phyloP scores from a whole-genome alignment of 2,113 vertebrate species.

The Pollachius pollachius region DNA sequence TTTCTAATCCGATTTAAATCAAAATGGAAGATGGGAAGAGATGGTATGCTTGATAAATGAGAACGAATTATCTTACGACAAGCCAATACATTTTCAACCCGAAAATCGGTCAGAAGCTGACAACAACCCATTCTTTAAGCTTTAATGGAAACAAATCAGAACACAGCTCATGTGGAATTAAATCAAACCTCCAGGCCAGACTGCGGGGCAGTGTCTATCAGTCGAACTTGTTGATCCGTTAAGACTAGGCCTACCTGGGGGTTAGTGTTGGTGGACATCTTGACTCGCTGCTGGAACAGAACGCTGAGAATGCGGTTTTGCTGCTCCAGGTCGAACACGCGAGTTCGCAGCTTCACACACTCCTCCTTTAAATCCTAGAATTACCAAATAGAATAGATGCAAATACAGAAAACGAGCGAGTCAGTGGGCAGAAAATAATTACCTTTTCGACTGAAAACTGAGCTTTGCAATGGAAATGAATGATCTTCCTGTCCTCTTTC shows the following conservation, averaged over 20 bases:
- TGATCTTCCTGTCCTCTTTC: too few relatives aligned
- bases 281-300: slow-evolving; percentile 86
- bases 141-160: slow-evolving; percentile 11
- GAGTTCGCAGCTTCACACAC: slow-evolving; percentile 87
- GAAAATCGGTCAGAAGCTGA: too few relatives aligned
- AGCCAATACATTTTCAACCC: too few relatives aligned
- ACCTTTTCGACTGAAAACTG: neutral
- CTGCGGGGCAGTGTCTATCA: slow-evolving; percentile 19
- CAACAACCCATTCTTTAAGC: slow-evolving; percentile 26
- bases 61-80: too few relatives aligned
- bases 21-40: too few relatives aligned
- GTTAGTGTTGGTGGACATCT: slow-evolving; percentile 77
- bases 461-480: too few relatives aligned
- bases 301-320: slow-evolving; percentile 86
- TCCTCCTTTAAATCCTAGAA: slow-evolving; percentile 87
- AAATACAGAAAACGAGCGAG: neutral
- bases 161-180: slow-evolving; percentile 48
- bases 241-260: slow-evolving; percentile 77
- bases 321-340: slow-evolving; percentile 91
- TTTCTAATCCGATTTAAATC: too few relatives aligned
- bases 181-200: slow-evolving; percentile 12
- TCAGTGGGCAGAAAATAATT: neutral
- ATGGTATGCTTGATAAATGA: too few relatives aligned
- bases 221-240: slow-evolving; percentile 33
- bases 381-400: neutral